Percentiles rank a stretch among this genome's conserved stretches.
phyloP scores from a whole-genome alignment of 2,797 vertebrate genomes.

The Diplodus sargus region DNA sequence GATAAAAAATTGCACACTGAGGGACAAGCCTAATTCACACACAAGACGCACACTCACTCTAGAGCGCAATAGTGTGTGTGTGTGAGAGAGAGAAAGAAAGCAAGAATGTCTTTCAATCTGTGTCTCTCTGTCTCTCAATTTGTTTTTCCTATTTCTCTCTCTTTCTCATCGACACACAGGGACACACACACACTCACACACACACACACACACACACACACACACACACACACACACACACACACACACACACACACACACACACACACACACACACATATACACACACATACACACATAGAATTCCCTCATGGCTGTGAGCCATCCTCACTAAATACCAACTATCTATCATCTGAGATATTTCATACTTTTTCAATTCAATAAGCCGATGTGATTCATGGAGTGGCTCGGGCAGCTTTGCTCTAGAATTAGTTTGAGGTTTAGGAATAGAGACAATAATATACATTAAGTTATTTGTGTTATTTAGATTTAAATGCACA shows the following conservation, averaged over 20 bases:
- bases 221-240: slow-evolving; percentile 27
- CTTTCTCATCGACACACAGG: background rate
- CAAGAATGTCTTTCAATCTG: slow-evolving; percentile 39
- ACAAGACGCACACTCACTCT: slow-evolving; percentile 32
- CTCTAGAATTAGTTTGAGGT: slow-evolving; percentile 47
- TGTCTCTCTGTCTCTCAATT: slow-evolving; percentile 14
- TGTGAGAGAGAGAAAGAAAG: background rate
- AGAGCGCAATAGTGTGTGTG: slow-evolving; percentile 8
- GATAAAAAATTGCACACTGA: slow-evolving; percentile 74
- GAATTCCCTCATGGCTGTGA: slow-evolving; percentile 59
- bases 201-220: slow-evolving; percentile 1
- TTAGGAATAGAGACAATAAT: slow-evolving; percentile 45
- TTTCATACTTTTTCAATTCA: slow-evolving; percentile 77
- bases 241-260: slow-evolving; percentile 19
- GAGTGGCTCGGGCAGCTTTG: slow-evolving; percentile 40
- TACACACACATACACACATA: slow-evolving; percentile 16
- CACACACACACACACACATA: slow-evolving; percentile 20
- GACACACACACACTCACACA: slow-evolving; percentile 11
- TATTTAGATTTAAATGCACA: slow-evolving; percentile 33
- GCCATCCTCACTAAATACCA: slow-evolving; percentile 74
- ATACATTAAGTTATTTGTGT: slow-evolving; percentile 38
- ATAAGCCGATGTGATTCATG: slow-evolving; percentile 77
- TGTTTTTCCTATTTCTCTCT: background rate
- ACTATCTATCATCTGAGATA: slow-evolving; percentile 76
- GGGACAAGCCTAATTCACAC: slow-evolving; percentile 62